Conservation (phyloP, 2,888 invertebrate genomes). For the Eupelmus urozonus region DNA sequence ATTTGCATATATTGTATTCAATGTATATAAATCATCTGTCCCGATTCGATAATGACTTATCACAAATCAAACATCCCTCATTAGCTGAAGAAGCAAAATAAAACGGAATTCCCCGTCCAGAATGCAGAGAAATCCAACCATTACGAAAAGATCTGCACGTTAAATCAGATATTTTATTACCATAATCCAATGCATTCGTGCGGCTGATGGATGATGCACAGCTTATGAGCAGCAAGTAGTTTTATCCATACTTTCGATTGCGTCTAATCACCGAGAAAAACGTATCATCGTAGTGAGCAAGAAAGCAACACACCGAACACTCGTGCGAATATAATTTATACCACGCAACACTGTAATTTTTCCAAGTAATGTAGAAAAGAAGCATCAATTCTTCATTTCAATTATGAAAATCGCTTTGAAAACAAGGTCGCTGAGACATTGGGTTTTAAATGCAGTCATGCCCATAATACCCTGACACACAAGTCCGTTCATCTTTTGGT, state of each 20-base stretch:
- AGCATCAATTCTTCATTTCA: conserved; percentile 2
- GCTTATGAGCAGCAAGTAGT: conserved; percentile 57
- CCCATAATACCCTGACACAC: conserved; percentile 74
- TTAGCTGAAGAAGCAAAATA: not conserved
- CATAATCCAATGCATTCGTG: conserved; percentile 50
- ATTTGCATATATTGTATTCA: too few relatives aligned
- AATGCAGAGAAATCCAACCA: conserved; percentile 32
- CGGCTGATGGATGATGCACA: conserved; percentile 57
- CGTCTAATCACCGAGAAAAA: conserved; percentile 12
- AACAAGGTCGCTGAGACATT: conserved; percentile 77
- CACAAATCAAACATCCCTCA: conserved; percentile 1
- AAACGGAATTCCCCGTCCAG: conserved; percentile 22
- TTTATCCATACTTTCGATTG: conserved; percentile 24
- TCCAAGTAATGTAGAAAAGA: conserved; percentile 22
- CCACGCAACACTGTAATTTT: too few relatives aligned
- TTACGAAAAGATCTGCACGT: conserved; percentile 49
- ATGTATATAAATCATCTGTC: too few relatives aligned
- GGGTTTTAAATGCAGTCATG: conserved; percentile 73
- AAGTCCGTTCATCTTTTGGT: conserved; percentile 46
- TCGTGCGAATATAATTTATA: conserved; percentile 13
- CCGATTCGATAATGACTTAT: conserved; percentile 12
- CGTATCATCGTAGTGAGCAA: conserved; percentile 13
- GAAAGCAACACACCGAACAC: conserved; percentile 11
- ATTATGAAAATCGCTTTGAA: conserved; percentile 48
- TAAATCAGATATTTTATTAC: conserved; percentile 24